Conservation (phyloP, 2,888 invertebrate genomes). For the Erynnis tages region DNA sequence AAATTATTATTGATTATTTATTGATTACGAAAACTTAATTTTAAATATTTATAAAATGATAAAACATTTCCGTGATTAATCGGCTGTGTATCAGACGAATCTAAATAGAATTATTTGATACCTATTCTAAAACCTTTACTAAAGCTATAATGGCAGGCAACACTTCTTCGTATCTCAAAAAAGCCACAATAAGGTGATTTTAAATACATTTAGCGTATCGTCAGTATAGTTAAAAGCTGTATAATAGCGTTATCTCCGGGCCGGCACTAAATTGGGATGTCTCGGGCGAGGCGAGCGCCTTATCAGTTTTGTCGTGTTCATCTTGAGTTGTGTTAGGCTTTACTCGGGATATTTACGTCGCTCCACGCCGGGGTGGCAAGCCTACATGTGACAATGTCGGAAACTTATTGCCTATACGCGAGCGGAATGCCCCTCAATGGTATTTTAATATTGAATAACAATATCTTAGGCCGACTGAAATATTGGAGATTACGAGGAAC, state of each 20-base stretch:
- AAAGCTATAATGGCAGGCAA: constrained; percentile 33
- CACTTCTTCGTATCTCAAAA: constrained; percentile 51
- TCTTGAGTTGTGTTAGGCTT: constrained; percentile 81
- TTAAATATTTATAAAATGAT: too few relatives aligned
- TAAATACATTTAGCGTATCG: constrained; percentile 78
- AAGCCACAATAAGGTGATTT: constrained; percentile 66
- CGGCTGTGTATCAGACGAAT: too few relatives aligned
- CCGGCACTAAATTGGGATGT: constrained; percentile 81
- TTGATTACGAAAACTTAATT: too few relatives aligned
- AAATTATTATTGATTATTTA: too few relatives aligned
- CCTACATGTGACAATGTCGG: constrained; percentile 67
- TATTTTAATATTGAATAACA: constrained; percentile 39
- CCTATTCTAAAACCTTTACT: constrained; percentile 9
- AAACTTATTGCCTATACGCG: constrained; percentile 60
- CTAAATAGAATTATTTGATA: too few relatives aligned
- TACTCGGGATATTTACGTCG: constrained; percentile 74
- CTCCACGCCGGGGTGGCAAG: constrained; percentile 58
- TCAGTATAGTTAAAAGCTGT: constrained; percentile 79
- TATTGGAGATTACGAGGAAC: constrained; percentile 17
- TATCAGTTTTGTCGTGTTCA: constrained; percentile 80
- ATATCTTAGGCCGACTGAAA: constrained; percentile 28
- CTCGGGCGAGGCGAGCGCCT: constrained; percentile 68
- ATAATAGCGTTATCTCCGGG: constrained; percentile 78
- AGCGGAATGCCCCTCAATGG: constrained; percentile 39
- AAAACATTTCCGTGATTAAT: too few relatives aligned